Evolutionary conservation across 2,888 invertebrate genomes (phyloP).

Genomic region (Stramonita haemastoma): DNA sequence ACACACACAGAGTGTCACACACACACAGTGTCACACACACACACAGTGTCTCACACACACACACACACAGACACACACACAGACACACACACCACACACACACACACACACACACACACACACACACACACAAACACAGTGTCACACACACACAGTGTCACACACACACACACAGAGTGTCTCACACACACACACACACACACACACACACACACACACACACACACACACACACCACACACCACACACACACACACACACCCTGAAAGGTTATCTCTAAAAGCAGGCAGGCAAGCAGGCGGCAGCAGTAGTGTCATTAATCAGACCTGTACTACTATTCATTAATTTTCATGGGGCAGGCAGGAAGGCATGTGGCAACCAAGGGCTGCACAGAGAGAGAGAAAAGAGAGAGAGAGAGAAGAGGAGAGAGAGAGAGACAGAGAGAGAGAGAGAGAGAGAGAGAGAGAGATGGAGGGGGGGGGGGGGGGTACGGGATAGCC

Average conservation of each 20-base stretch:
- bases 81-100: neutral
- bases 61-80: neutral
- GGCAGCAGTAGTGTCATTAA: too few relatives aligned
- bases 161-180: neutral
- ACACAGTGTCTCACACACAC: slow-evolving; percentile 5
- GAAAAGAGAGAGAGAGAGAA: neutral
- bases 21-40: slow-evolving; percentile 3
- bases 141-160: neutral
- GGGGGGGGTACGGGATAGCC: neutral
- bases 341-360: too few relatives aligned
- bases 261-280: too few relatives aligned
- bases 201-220: neutral
- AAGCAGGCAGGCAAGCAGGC: too few relatives aligned
- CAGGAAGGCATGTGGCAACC: neutral
- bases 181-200: neutral
- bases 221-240: slow-evolving; percentile 7
- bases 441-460: slow-evolving; percentile 10
- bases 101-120: neutral
- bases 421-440: neutral
- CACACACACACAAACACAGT: too few relatives aligned
- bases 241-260: neutral
- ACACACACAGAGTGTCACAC: neutral
- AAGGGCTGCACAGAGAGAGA: neutral
- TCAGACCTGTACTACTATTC: too few relatives aligned
- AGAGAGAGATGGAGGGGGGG: neutral